Base-by-base conservation (phyloP, 2,113 vertebrate species). In the Aspiorhynchus laticeps region DNA sequence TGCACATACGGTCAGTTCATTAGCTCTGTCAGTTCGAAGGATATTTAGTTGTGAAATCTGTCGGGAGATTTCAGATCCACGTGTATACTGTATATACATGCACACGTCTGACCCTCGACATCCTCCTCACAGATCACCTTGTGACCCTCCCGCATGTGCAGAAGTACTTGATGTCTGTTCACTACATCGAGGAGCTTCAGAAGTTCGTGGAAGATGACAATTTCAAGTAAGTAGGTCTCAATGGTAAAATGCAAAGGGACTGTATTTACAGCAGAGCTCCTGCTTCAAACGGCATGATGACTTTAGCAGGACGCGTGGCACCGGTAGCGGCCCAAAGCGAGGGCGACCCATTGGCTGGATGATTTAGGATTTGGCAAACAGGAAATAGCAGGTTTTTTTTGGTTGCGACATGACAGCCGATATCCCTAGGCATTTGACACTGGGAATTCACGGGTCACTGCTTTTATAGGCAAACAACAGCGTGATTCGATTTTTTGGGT, bases 161-260 rank as follows among this genome's bases (percentile, higher is more conserved):
- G 90, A 99, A 98, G 90, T 99, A 99, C 91, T 93, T 99, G 91
- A 95, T 97, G 92, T 98, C 97, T 0, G 97, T 99, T 0, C 97
- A 95, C 85, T 99, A 99, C 93, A 99, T 99, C 12, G 97, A 99
- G 87, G 97, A 99, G 88, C 96, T 99, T 69, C 97, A 99, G 90
- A 99, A 99, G 91, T 99, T 99, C 89, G 97, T 98, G 65, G 97
- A 99, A 91, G 97, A 99, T 0, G 97, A 99, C 93, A 99, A 99
- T 93, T 99, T 97, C 91, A 98, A 98, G 97, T 99, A 93, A 96
- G 97, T 94, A 48, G 11, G 17, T 65, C 41, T 65, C 41, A 65
- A 65, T 65, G 84, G 26, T 63, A 48, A 61, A 75, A 46, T 28
- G 46, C 14, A 2, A 28, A 61, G 73, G 19, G 69, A 41, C 38